phyloP scores from a whole-genome alignment of 2,888 invertebrate species.

The Dastarcus helophoroides region DNA sequence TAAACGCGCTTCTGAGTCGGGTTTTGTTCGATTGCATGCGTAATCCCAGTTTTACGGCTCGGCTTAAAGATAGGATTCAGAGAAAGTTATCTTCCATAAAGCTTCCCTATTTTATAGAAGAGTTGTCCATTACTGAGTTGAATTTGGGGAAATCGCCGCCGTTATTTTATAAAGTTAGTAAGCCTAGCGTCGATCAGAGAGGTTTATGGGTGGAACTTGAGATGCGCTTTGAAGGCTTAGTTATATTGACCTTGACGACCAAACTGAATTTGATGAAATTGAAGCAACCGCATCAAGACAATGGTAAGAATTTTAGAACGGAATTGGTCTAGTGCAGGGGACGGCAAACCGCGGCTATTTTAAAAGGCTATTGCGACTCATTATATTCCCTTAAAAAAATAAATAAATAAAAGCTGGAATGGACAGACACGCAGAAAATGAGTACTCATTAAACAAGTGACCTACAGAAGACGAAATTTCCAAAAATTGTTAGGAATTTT shows the following conservation, averaged over 20 bases:
- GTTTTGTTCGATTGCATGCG: constrained; percentile 74
- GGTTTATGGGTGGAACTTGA: constrained; percentile 86
- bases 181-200: constrained; percentile 63
- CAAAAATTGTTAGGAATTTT: too few relatives aligned
- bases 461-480: too few relatives aligned
- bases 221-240: constrained; percentile 64
- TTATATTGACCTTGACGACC: constrained; percentile 75
- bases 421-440: too few relatives aligned
- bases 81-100: constrained; percentile 77
- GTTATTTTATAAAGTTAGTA: constrained; percentile 47
- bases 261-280: constrained; percentile 74
- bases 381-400: too few relatives aligned
- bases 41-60: constrained; percentile 54
- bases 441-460: too few relatives aligned
- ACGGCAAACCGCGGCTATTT: too few relatives aligned
- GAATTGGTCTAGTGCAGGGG: too few relatives aligned
- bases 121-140: constrained; percentile 63
- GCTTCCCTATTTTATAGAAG: constrained; percentile 81
- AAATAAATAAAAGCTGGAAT: too few relatives aligned
- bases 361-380: too few relatives aligned
- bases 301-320: too few relatives aligned
- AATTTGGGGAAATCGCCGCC: constrained; percentile 61
- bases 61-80: constrained; percentile 70
- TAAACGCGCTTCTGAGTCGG: constrained; percentile 68
- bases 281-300: constrained; percentile 30